Percentiles rank a stretch among this genome's conserved stretches.
Conservation (phyloP, 2,797 vertebrate genomes). For the Nannoperca australis region DNA sequence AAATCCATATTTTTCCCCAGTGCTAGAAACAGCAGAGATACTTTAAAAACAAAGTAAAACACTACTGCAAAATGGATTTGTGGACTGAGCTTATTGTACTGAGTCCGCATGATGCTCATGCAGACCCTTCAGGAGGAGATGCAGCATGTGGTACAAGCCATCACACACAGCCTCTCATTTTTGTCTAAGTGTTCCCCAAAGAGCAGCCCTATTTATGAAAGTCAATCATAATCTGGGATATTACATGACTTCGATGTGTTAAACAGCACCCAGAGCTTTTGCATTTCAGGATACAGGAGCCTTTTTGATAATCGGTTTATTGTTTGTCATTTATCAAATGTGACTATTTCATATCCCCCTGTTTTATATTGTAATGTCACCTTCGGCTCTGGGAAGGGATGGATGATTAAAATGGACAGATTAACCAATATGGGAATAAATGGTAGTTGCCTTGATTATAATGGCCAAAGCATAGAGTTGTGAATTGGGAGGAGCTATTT, state of each 20-base stretch:
- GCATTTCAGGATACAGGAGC: slow-evolving; percentile 9
- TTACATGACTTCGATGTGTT: slow-evolving; percentile 18
- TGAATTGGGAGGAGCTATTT: not conserved
- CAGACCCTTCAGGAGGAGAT: slow-evolving; percentile 17
- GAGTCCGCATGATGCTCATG: slow-evolving; percentile 7
- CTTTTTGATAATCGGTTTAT: not conserved
- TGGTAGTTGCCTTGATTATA: not conserved
- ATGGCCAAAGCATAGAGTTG: not conserved
- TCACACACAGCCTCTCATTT: slow-evolving; percentile 29
- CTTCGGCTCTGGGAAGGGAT: too few relatives aligned
- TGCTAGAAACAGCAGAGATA: not conserved
- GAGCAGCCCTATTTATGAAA: slow-evolving; percentile 30
- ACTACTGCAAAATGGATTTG: not conserved
- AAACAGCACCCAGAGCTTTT: not conserved
- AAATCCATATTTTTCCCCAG: not conserved
- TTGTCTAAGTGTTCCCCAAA: slow-evolving; percentile 20
- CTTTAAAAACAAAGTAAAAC: not conserved
- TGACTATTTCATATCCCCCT: not conserved
- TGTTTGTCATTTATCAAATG: not conserved
- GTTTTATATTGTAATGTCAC: not conserved
- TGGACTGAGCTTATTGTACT: slow-evolving; percentile 22
- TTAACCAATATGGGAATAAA: not conserved
- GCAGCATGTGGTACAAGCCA: slow-evolving; percentile 10
- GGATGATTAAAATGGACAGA: not conserved
- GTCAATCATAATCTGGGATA: slow-evolving; percentile 45